Percentiles rank a stretch among this genome's conserved stretches.
Conservation (phyloP, 23 tunicate species). For the Trididemnum miniatum region DNA sequence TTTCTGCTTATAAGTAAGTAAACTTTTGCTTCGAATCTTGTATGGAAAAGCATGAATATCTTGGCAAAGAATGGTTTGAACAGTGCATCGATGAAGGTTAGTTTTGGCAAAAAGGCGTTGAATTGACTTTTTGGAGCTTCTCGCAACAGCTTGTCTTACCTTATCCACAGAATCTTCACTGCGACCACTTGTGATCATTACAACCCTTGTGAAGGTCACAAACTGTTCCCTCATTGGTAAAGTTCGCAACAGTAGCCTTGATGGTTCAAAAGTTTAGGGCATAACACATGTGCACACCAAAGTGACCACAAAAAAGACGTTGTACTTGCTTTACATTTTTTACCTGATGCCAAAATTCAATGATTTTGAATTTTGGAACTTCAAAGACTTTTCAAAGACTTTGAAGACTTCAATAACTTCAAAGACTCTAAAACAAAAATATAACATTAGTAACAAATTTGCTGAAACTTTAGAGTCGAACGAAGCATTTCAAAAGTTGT, state of each 20-base stretch:
- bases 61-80: neutral
- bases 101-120: neutral
- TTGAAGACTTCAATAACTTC: neutral
- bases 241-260: neutral
- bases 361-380: neutral
- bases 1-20: neutral
- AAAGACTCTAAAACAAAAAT: slow-evolving; percentile 3
- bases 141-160: neutral
- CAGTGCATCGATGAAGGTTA: neutral
- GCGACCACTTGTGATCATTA: slow-evolving; percentile 1
- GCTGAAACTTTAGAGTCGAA: no score
- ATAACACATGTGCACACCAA: neutral
- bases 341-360: neutral
- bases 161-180: slow-evolving; percentile 4
- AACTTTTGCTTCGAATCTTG: neutral
- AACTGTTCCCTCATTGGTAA: slow-evolving; percentile 6
- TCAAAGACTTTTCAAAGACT: neutral
- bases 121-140: slow-evolving; percentile 10
- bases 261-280: slow-evolving; percentile 13
- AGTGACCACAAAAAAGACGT: neutral
- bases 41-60: slow-evolving; percentile 17
- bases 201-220: slow-evolving; percentile 5
- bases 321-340: slow-evolving; percentile 1
- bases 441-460: no score
- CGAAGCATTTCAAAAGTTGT: no score